Percentiles rank a stretch among this genome's conserved stretches.
Evolutionary conservation across 2,113 vertebrate genomes (phyloP).

Genomic region (Bettongia penicillata): DNA sequence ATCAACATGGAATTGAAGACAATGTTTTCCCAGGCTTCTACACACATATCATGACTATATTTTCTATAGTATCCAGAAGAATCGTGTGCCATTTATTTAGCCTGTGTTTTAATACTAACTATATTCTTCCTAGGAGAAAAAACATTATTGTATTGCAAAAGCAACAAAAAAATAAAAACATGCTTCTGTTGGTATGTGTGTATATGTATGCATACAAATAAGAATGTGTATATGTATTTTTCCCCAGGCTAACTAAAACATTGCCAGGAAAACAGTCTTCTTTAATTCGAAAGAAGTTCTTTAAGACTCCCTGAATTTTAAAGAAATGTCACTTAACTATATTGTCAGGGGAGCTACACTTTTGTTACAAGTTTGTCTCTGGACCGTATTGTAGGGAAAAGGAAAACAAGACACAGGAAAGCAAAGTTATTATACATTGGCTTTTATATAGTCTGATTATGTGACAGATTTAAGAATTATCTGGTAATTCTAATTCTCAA

Average conservation of each 20-base stretch:
- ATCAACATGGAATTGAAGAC: background rate
- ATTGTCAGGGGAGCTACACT: background rate
- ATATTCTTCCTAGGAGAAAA: background rate
- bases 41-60: background rate
- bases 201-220: background rate
- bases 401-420: background rate
- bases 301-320: conserved; percentile 19
- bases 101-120: background rate
- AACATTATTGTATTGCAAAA: background rate
- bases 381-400: conserved; percentile 25
- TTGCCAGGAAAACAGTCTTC: background rate
- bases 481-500: conserved; percentile 36
- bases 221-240: conserved; percentile 11
- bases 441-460: conserved; percentile 14
- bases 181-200: background rate
- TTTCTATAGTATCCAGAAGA: conserved; percentile 9
- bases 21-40: background rate
- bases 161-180: background rate
- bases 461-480: conserved; percentile 50
- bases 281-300: conserved; percentile 7
- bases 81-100: background rate
- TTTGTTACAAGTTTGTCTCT: conserved; percentile 3
- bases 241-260: conserved; percentile 5
- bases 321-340: background rate
- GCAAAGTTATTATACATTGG: fast-evolving